Evolutionary conservation across 2,888 invertebrate genomes (phyloP).

Genomic region (Trissoscelio sp.): DNA sequence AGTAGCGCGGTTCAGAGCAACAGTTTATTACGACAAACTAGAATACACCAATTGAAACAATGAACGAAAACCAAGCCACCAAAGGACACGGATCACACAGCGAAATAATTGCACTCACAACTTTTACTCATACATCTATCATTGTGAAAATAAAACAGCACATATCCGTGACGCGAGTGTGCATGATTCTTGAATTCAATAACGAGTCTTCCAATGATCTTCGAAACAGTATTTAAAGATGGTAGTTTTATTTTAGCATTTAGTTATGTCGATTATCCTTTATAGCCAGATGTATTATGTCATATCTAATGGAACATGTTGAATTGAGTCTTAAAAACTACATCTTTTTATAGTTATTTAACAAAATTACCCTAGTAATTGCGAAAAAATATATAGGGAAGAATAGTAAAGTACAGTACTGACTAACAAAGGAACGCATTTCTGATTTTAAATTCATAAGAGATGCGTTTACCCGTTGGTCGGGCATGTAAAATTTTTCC

Average conservation of each 20-base stretch:
- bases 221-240: constrained; percentile 3
- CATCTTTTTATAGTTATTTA: too few species aligned
- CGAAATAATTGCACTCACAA: constrained; percentile 31
- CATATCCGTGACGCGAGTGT: constrained; percentile 57
- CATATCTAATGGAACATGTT: too few species aligned
- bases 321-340: too few species aligned
- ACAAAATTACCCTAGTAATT: too few species aligned
- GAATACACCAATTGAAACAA: constrained; percentile 51
- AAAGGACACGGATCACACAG: constrained; percentile 32
- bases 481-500: too few species aligned
- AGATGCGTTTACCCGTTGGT: too few species aligned
- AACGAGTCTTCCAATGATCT: constrained; percentile 51
- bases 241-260: background rate
- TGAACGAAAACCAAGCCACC: constrained; percentile 36
- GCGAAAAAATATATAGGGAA: too few species aligned
- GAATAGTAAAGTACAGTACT: too few species aligned
- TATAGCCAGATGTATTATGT: too few species aligned
- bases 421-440: too few species aligned
- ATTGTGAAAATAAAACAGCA: constrained; percentile 19
- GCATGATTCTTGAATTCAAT: constrained; percentile 58
- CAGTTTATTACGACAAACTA: constrained; percentile 12
- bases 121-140: constrained; percentile 25
- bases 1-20: constrained; percentile 1
- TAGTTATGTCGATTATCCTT: background rate
- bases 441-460: too few species aligned